Base-by-base conservation (phyloP, 2,113 vertebrate species). In the Cyprinodon brontotheroides region DNA sequence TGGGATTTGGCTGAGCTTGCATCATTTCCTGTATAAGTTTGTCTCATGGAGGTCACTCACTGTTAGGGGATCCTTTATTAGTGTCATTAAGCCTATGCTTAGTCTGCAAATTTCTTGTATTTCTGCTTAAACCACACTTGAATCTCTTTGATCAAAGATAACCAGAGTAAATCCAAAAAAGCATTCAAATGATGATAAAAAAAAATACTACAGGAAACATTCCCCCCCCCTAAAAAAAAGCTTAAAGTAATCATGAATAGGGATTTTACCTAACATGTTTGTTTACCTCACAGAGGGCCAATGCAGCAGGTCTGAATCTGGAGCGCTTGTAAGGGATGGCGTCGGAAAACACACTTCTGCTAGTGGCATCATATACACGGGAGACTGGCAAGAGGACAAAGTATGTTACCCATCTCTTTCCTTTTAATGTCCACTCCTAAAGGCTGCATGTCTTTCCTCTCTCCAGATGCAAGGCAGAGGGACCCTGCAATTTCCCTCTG, bases 391-490 rank as follows among this genome's bases (percentile, higher is more conserved):
- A 53, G 86, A 95, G 59, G 93, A 96, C 86, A 96, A 93, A 92
- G 95, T 96, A 65, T 59, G 81, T 65, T 70, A 70, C 41, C 77
- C 37, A 36, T 40, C 43, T 12, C 8, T 14, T 48, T 47, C 43
- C 12, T 8, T 75, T 22, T 63, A n/a, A 29, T 40, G 29, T 60
- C 15, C 57, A 43, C 71, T 50, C 22, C 39, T 61, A 17, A 11
- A 45, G 41, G 13, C 69, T 64, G 45, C 43, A 11, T 50, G 50
- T 59, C 40, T 14, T 5, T 38, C 37, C 15, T n/a, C 3, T 22
- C 29, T 80, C 71, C 83, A 96, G 95, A 95, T 96, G 94, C 93
- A 95, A 63, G 95, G 95, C 61, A 87, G 65, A 67, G 96, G 96
- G 75, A 95, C 81, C 77, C 84, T 97, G 40, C 90, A 92, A 20